Conservation (phyloP, 2,888 invertebrate genomes). For the Priocnemis perturbator region DNA sequence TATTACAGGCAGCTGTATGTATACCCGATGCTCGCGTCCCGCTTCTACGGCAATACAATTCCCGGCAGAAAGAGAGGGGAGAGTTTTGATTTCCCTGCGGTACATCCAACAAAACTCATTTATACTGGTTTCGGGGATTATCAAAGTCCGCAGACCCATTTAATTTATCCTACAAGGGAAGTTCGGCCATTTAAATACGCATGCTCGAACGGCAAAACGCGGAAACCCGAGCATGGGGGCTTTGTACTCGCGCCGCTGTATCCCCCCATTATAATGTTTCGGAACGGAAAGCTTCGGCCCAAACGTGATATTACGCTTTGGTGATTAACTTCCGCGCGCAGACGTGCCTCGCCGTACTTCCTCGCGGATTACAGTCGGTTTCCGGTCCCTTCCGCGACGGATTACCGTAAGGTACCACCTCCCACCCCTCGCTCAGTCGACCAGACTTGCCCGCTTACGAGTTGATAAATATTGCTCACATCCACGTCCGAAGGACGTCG, state of each 20-base stretch:
- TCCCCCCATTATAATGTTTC: conserved; percentile 44
- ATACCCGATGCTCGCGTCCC: conserved; percentile 33
- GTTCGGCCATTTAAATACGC: conserved; percentile 56
- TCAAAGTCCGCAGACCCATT: conserved; percentile 59
- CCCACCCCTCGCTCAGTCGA: too few species aligned
- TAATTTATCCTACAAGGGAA: conserved; percentile 56
- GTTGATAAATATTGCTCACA: too few species aligned
- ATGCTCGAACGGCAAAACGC: conserved; percentile 40
- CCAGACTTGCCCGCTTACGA: too few species aligned
- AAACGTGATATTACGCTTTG: conserved; percentile 28
- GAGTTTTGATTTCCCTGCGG: conserved; percentile 67
- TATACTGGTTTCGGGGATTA: conserved; percentile 61
- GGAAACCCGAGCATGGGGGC: conserved; percentile 16
- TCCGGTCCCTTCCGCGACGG: too few species aligned
- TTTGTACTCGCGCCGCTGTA: conserved; percentile 25
- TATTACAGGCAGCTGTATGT: conserved; percentile 37
- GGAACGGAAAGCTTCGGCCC: conserved; percentile 36
- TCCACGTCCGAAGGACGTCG: too few species aligned
- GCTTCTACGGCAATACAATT: conserved; percentile 48
- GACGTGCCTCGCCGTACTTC: background rate
- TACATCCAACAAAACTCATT: conserved; percentile 64
- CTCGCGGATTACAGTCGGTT: background rate
- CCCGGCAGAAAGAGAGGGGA: conserved; percentile 29
- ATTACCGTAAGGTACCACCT: too few species aligned
- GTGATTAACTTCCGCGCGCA: conserved; percentile 27